Conservation (phyloP, 92 coral and sea anemone species). For the Epizoanthus stellaris region DNA sequence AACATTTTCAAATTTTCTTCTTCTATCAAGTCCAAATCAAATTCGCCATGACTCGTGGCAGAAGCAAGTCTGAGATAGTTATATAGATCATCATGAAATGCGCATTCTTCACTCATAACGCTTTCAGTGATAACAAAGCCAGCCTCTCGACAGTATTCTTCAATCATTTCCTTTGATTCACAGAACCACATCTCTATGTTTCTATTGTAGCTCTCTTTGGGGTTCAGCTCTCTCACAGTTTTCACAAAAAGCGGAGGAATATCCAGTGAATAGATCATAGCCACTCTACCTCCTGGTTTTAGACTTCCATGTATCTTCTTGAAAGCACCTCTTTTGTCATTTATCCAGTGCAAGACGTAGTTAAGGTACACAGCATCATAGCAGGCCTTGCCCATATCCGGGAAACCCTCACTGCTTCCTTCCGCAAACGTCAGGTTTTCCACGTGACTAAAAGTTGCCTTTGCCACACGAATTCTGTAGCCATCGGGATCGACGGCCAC, state of each 20-base stretch:
- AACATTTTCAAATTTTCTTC: neutral
- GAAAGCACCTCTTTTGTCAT: neutral
- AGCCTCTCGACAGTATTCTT: neutral
- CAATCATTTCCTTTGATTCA: neutral
- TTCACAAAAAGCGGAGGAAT: neutral
- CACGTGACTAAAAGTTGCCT: too few species aligned
- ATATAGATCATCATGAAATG: neutral
- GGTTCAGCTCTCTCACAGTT: neutral
- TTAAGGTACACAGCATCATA: too few species aligned
- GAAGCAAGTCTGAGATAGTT: neutral
- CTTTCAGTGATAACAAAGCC: neutral
- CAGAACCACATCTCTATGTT: neutral
- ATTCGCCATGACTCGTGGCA: neutral
- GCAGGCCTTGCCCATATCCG: too few species aligned
- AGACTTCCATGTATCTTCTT: neutral
- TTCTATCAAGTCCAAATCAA: neutral
- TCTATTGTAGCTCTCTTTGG: neutral
- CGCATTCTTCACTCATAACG: neutral
- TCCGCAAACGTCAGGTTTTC: too few species aligned
- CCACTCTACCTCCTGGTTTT: conserved; percentile 4
- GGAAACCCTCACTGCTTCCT: too few species aligned
- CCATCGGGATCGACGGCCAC: too few species aligned
- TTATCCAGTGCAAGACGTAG: too few species aligned
- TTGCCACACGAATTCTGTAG: too few species aligned
- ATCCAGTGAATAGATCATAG: neutral